These are phyloP conservation scores for Macrotrachela quadricornifera DNA, from an alignment of 1,140 invertebrate species.

Conservation along the genomic window DNA sequence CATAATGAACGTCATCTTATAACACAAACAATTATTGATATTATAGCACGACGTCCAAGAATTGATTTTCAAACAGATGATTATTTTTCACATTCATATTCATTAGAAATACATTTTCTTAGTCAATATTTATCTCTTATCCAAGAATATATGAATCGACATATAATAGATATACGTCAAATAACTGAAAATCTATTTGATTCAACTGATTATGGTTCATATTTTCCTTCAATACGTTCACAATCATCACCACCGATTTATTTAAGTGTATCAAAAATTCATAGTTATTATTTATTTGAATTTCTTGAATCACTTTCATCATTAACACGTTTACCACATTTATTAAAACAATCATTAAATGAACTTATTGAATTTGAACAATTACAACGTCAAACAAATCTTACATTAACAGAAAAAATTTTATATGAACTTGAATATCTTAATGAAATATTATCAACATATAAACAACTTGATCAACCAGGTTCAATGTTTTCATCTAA, in stretches of 20 bases:
- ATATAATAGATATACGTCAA: conserved; percentile 12
- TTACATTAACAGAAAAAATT: conserved; percentile 15
- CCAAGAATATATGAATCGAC: conserved; percentile 18
- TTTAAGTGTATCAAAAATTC: too few relatives aligned
- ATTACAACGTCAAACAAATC: too few relatives aligned
- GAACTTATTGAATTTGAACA: too few relatives aligned
- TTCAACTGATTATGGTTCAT: not conserved
- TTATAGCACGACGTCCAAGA: conserved; percentile 22
- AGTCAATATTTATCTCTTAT: conserved; percentile 17
- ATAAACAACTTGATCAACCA: conserved; percentile 17
- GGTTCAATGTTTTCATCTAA: conserved; percentile 19
- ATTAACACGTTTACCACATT: too few relatives aligned
- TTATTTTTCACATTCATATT: conserved; percentile 23
- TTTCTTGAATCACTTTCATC: too few relatives aligned
- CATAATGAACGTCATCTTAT: conserved; percentile 22
- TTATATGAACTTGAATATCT: conserved; percentile 22
- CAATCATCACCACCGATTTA: too few relatives aligned
- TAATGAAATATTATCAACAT: conserved; percentile 18
- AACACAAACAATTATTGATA: conserved; percentile 24
- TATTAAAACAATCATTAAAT: too few relatives aligned
- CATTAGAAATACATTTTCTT: conserved; percentile 20
- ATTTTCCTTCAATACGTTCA: too few relatives aligned
- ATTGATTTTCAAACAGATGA: conserved; percentile 17
- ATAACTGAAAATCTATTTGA: conserved; percentile 9
- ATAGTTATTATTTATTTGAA: too few relatives aligned